These are phyloP conservation scores for Trichomycterus rosablanca DNA, from an alignment of 2,113 vertebrate genomes.

Conservation along the genomic window DNA sequence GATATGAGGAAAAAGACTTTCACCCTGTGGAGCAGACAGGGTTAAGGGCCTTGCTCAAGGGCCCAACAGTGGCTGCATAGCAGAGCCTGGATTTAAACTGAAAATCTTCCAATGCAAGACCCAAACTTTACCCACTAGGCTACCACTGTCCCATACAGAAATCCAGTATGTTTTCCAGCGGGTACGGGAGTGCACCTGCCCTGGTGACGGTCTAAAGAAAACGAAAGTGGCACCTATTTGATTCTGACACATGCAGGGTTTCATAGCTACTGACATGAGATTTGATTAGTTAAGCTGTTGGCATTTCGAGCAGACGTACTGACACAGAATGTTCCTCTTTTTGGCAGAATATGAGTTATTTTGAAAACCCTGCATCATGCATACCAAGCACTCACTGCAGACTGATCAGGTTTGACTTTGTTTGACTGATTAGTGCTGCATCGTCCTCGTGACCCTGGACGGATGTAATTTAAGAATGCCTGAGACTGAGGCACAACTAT, in stretches of 20 bases:
- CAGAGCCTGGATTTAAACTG: too few species aligned
- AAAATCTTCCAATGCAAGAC: too few species aligned
- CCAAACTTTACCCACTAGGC: too few species aligned
- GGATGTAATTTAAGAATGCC: too few species aligned
- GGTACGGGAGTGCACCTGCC: not conserved
- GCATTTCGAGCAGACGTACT: not conserved
- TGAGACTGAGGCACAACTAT: too few species aligned
- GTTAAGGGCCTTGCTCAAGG: too few species aligned
- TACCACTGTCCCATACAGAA: too few species aligned
- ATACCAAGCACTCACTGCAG: conserved; percentile 8
- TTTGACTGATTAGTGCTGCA: conserved; percentile 2
- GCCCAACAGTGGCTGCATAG: too few species aligned
- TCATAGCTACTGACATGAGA: not conserved
- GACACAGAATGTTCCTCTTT: not conserved
- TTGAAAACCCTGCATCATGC: conserved; percentile 5
- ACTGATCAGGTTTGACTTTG: not conserved
- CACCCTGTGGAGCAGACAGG: too few species aligned
- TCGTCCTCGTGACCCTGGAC: too few species aligned
- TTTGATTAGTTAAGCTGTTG: not conserved
- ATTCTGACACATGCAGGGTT: not conserved
- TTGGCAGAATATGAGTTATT: conserved; percentile 1
- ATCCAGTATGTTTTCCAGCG: too few species aligned
- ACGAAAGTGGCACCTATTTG: conserved; percentile 11
- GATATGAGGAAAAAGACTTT: too few species aligned
- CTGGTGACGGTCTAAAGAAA: conserved; percentile 1